Conservation (phyloP, 2,797 vertebrate genomes). For the Falco columbarius region DNA sequence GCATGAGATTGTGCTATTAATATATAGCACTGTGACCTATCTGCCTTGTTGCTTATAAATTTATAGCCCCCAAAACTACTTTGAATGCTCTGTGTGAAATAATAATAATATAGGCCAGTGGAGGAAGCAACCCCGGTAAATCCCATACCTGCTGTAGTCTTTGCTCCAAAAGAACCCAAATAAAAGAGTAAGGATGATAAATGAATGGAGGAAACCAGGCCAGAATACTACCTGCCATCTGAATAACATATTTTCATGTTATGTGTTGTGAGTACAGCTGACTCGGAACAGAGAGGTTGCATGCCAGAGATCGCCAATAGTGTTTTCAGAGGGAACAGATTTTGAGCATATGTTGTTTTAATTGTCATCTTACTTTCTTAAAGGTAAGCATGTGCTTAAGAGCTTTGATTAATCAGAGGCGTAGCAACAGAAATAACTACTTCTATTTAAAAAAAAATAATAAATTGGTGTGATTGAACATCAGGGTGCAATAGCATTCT, state of each 20-base stretch:
- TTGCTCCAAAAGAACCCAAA: not conserved
- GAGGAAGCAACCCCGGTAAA: not conserved
- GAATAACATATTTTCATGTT: not conserved
- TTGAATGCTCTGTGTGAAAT: not conserved
- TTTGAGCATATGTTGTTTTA: not conserved
- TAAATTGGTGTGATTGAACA: not conserved
- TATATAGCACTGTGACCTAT: not conserved
- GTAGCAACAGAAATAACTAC: not conserved
- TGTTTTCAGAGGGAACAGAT: not conserved
- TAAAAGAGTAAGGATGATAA: not conserved
- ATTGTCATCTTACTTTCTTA: not conserved
- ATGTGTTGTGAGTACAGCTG: not conserved
- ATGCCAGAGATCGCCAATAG: not conserved
- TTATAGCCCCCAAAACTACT: not conserved
- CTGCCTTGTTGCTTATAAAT: not conserved
- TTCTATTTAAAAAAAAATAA: not conserved
- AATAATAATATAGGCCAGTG: not conserved
- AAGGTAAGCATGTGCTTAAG: not conserved
- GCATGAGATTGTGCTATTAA: not conserved
- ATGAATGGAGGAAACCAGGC: not conserved
- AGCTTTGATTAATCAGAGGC: not conserved
- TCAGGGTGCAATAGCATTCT: not conserved
- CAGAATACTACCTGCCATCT: not conserved
- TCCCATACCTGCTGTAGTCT: not conserved
- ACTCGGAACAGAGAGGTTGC: not conserved